Evolutionary conservation across 1,140 invertebrate species (phyloP).

Genomic region (Wasmannia auropunctata): DNA sequence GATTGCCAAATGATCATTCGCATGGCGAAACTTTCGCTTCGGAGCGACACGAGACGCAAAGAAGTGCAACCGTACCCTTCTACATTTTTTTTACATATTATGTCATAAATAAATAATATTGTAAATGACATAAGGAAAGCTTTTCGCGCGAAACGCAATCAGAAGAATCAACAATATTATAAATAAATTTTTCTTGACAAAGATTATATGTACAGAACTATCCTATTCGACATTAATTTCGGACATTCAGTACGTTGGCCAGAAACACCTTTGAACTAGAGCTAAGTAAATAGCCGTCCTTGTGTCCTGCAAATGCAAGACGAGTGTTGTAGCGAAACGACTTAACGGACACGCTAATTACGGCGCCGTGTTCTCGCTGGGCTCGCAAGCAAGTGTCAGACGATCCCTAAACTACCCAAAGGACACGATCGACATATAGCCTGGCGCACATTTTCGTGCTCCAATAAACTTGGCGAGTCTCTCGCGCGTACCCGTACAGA

Average conservation of each 20-base stretch:
- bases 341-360: constrained; percentile 25
- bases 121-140: background rate
- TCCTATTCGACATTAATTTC: background rate
- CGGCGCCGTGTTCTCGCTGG: background rate
- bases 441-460: constrained; percentile 56
- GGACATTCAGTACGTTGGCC: too few species aligned
- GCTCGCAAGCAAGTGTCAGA: background rate
- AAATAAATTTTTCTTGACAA: background rate
- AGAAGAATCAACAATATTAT: background rate
- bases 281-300: background rate
- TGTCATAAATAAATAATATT: background rate
- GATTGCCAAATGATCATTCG: background rate
- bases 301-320: background rate
- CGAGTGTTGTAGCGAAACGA: background rate
- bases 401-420: background rate
- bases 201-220: background rate
- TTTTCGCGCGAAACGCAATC: too few species aligned
- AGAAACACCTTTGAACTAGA: background rate
- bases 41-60: background rate
- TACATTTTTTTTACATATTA: background rate
- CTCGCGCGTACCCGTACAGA: constrained; percentile 20
- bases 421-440: constrained; percentile 17
- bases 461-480: constrained; percentile 61
- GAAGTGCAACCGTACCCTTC: background rate
- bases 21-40: background rate